Base-by-base conservation (phyloP, 2,888 invertebrate species). In the Phyllotreta striolata region DNA sequence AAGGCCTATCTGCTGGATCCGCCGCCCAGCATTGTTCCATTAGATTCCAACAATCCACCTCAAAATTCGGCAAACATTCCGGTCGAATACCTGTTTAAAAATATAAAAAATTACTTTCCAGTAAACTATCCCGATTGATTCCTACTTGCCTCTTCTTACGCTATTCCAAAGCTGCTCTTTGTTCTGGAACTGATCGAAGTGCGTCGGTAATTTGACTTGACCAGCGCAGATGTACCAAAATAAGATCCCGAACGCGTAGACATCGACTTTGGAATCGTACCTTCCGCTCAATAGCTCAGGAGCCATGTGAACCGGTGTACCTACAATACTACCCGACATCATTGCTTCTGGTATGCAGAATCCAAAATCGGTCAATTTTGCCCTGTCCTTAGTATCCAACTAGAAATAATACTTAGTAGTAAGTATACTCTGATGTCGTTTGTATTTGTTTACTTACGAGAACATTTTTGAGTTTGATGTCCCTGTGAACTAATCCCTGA, bases 181-280 rank as follows among this genome's bases (percentile, higher is more conserved):
- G 73, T 90, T 93, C 74, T 89, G 89, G 78, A 92, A 94, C 69
- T 89, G 87, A 77, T 94, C 93, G 78, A 93, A 95, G 4, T 89
- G 88, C 47, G 86, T 86, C 0, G 95, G 95, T 63, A 95, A 84
- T 69, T 86, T 86, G 0, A 93, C 89, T 76, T 90, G 89, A 0
- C 93, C 93, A 0, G 94, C 91, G 79, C 94, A 95, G 59, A 94
- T 86, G 74, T 94, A 95, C 95, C 95, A 95, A 81, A 95, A 93
- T 43, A 95, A 82, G 64, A 95, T 91, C 4, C 94, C 95, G 78
- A 95, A 95, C 0, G 95, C 95, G 77, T 95, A 95, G 0, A 95
- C 91, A 76, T 95, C 95, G 6, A 95, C 94, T 65, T 89, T 88
- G 66, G 89, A 89, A 77, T 93, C 91, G 75, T 95, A 95, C 66